phyloP scores from a whole-genome alignment of 2,113 vertebrate genomes.

The Chloropsis cyanopogon region DNA sequence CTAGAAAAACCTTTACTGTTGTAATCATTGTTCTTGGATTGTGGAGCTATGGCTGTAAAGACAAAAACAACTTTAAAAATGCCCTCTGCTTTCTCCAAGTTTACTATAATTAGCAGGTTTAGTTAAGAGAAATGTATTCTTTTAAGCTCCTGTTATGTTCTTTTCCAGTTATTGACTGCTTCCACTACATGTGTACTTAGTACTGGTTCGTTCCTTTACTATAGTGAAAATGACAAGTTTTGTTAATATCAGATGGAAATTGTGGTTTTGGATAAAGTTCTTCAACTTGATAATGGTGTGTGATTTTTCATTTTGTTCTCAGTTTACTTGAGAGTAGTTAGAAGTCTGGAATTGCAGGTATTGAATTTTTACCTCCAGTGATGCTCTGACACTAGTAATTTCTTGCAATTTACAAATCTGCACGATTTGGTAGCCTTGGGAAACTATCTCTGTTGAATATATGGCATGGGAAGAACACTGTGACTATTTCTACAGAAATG shows the following conservation, averaged over 20 bases:
- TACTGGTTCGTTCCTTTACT: slow-evolving; percentile 23
- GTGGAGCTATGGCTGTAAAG: not conserved
- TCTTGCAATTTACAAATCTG: not conserved
- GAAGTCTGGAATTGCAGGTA: not conserved
- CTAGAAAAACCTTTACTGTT: slow-evolving; percentile 27
- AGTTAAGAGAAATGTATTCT: not conserved
- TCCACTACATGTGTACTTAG: not conserved
- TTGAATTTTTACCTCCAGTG: not conserved
- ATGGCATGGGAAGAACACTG: not conserved
- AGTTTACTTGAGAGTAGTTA: not conserved
- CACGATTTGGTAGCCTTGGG: not conserved
- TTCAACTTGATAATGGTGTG: not conserved
- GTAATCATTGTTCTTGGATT: not conserved
- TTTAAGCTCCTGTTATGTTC: slow-evolving; percentile 27
- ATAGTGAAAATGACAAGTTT: slow-evolving; percentile 34
- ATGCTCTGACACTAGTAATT: not conserved
- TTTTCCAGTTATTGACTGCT: not conserved
- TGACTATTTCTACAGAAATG: not conserved
- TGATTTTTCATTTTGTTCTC: slow-evolving; percentile 18
- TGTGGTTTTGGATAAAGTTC: slow-evolving; percentile 53
- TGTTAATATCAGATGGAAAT: not conserved
- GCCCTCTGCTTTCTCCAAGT: slow-evolving; percentile 1
- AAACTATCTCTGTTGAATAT: not conserved
- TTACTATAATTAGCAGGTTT: slow-evolving; percentile 10
- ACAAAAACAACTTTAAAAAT: not conserved